Evolutionary conservation across 2,888 invertebrate species (phyloP), one percentile per base, ranked within the genome.

Genomic region (Emmelina monodactyla): DNA sequence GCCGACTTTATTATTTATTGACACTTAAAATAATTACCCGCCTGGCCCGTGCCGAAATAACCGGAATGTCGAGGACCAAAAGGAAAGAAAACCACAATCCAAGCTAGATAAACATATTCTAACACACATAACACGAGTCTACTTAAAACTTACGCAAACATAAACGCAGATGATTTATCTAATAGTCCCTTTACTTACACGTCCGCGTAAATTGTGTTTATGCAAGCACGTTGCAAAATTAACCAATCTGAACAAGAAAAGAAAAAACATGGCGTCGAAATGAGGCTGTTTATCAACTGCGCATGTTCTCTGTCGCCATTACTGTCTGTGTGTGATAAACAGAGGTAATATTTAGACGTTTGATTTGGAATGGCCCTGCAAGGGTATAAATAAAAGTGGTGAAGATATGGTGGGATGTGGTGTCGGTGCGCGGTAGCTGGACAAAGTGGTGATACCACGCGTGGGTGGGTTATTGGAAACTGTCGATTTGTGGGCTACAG

Each of bases 1-100:
- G 64, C 56, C 62, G 58, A 67, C 71, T 76, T 73, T 78, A 78
- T 79, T 78, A 78, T 79, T 79, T 79, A 79, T 79, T 79, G 76
- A 79, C 76, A 78, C 78, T 79, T 75, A 75, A 78, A 76, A 73
- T 76, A 78, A 79, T 76, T 78, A 75, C 64, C 55, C 57, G 58
- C 65, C 67, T 72, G 71, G 76, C 78, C 71, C 78, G 78, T 79
- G 78, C 78, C 78, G 70, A 63, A 45, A 63, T 10, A 29, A 13
- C 19, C 5, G 9, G 19, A 6, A 19, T 49, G 48, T 25, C 25
- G 19, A 19, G n/a, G n/a, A n/a, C n/a, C n/a, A n/a, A n/a, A n/a
- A n/a, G n/a, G n/a, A n/a, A n/a, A n/a, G n/a, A n/a, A n/a, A n/a
- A n/a, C n/a, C n/a, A n/a, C n/a, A n/a, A n/a, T n/a, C n/a, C n/a